Base-by-base conservation (phyloP, 1,140 invertebrate genomes). In the Brachionus calyciflorus region DNA sequence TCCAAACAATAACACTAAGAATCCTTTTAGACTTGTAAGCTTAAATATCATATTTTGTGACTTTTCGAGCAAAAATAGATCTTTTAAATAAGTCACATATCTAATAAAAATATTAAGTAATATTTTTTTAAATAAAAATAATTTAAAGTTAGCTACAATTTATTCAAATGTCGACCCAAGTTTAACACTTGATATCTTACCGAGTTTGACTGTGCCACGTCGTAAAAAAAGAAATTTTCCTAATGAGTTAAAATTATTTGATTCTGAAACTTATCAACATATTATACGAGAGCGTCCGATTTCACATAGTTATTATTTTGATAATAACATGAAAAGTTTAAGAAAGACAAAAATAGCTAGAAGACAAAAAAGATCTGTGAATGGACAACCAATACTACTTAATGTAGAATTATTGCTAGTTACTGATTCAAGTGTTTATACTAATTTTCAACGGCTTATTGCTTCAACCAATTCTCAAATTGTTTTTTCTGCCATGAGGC, bases 321-420 rank as follows among this genome's bases (percentile, higher is more conserved):
- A 60, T 60, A 30, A 40, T 37, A n/a, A n/a, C 6, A 28, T 60
- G 2, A 60, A 60, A 33, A 6, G 19, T 28, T 33, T 6, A 2
- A 30, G 30, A 60, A 60, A 37, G 19, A 33, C 17, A 14, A 60
- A 33, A 7, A 9, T 40, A n/a, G 26, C 14, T 7, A 1, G 5
- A 17, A 60, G 55, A 37, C 28, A 3, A 3, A 60, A 33, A 60
- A 26, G 55, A 65, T 33, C 60, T 24, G 17, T 65, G 1, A 73
- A 73, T 55, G 69, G 69, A 12, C 44, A 73, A 21, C 69, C 69
- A 24, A 40, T 73, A 19, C 30, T 37, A 14, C 5, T 73, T 12
- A 37, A 73, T 73, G 46, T 73, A 26, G 69, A 73, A 30, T 21
- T 41, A n/a, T 21, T 73, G 21, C 5, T 73, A 9, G 69, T 73